Evolutionary conservation across 2,888 invertebrate genomes (phyloP).

Genomic region (Xylophagus ater): DNA sequence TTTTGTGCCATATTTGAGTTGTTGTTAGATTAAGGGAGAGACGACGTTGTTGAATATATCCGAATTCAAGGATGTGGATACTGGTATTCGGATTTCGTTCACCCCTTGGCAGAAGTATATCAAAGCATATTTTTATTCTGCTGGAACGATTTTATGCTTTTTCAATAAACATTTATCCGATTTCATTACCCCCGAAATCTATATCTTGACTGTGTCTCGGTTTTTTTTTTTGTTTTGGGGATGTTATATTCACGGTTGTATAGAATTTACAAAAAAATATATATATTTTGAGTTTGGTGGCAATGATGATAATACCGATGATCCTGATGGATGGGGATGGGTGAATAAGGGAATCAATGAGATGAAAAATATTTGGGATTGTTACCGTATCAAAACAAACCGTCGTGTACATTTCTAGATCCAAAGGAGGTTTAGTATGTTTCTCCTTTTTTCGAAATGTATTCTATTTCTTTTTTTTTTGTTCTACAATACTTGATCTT

Average conservation of each 20-base stretch:
- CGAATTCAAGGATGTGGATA: too few species aligned
- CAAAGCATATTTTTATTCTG: conserved; percentile 42
- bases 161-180: conserved; percentile 42
- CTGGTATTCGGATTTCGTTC: too few species aligned
- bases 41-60: too few species aligned
- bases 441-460: not conserved
- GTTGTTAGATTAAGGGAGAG: too few species aligned
- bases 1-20: too few species aligned
- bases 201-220: too few species aligned
- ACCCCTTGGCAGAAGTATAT: conserved; percentile 29
- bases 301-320: too few species aligned
- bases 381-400: conserved; percentile 7
- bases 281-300: too few species aligned
- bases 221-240: too few species aligned
- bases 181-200: conserved; percentile 22
- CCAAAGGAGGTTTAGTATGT: not conserved
- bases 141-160: conserved; percentile 41
- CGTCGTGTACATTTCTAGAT: not conserved
- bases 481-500: not conserved
- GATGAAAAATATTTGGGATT: conserved; percentile 28
- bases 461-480: not conserved
- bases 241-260: too few species aligned
- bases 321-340: conserved; percentile 11
- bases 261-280: too few species aligned
- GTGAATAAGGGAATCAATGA: conserved; percentile 36